Evolutionary conservation across 2,797 vertebrate species (phyloP), one percentile per base, ranked within the genome.

Genomic region (Scomberomorus guttatus): DNA sequence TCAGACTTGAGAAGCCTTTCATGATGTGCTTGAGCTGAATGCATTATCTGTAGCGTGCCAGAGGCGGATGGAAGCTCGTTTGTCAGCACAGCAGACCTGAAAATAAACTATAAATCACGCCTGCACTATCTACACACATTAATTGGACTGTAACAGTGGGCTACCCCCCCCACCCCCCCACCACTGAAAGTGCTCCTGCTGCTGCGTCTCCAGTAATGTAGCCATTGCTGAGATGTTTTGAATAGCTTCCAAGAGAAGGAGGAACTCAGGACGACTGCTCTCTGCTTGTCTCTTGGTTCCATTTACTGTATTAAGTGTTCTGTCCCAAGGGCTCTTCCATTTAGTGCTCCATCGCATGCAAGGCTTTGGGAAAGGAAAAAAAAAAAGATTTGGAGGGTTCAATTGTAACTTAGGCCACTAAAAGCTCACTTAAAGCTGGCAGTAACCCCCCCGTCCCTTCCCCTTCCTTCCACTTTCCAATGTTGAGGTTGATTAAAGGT

Each of bases 111-210:
- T 94, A 92, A 93, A 94, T 94, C 93, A 94, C 48, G 77, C 88
- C 86, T 72, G 81, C 34, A 14, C 88, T 88, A 91, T 90, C 92
- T 89, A 86, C 90, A 94, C 90, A 90, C 83, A 93, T 92, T 87
- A 93, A 94, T 93, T 92, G 93, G 93, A 93, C 85, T 93, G 92
- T 91, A 94, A 94, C 92, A 86, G 90, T 46, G 6, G 74, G 62
- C 73, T 60, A n/a, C 12, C 67, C 81, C 77, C 77, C 61, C 29
- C 29, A 5, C 0, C 29, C 6, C 27, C 3, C 27, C 27, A 5
- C n/a, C 57, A 66, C 69, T 29, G 22, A 66, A 50, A 54, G 37
- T 24, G 54, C 72, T 58, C 18, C 51, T 80, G 64, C 85, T 72
- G 80, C 63, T 44, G 72, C 80, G 74, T 81, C 83, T 82, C 82